phyloP scores from a whole-genome alignment of 2,888 invertebrate species.

The Yponomeuta plumbellus region DNA sequence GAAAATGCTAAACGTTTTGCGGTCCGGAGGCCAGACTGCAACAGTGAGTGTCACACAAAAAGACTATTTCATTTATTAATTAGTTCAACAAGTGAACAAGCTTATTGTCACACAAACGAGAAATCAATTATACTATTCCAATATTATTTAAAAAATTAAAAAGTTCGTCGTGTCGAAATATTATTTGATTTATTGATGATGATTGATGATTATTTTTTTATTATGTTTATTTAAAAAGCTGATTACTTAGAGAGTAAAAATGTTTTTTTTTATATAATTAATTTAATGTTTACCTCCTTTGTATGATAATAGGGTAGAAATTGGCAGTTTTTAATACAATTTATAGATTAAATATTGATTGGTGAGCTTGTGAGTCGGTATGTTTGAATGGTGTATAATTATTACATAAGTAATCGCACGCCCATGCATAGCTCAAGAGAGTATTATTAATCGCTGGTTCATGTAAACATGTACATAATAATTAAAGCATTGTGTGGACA shows the following conservation, averaged over 20 bases:
- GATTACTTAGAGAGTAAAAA: constrained; percentile 65
- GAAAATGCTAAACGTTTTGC: not conserved
- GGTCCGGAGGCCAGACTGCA: constrained; percentile 11
- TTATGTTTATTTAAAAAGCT: constrained; percentile 60
- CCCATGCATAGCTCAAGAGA: constrained; percentile 30
- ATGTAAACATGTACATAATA: constrained; percentile 44
- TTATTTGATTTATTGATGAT: constrained; percentile 26
- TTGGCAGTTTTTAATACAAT: constrained; percentile 46
- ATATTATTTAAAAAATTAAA: constrained; percentile 57
- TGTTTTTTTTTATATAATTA: constrained; percentile 49
- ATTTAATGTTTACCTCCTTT: constrained; percentile 65
- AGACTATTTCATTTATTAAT: constrained; percentile 25
- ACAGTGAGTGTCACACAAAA: constrained; percentile 21
- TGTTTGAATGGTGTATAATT: constrained; percentile 28
- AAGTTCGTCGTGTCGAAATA: constrained; percentile 67
- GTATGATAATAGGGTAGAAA: constrained; percentile 56
- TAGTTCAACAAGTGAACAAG: constrained; percentile 34
- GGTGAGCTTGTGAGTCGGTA: constrained; percentile 24
- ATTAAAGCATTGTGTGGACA: constrained; percentile 42
- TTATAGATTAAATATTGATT: constrained; percentile 39
- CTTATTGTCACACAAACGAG: constrained; percentile 39
- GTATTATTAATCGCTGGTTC: constrained; percentile 14
- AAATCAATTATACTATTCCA: constrained; percentile 68
- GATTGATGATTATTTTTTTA: constrained; percentile 53
- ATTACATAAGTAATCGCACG: constrained; percentile 38